Percentiles rank a stretch among this genome's conserved stretches.
These are phyloP conservation scores for Chaetodon auriga DNA, from an alignment of 2,113 vertebrate species.

Conservation along the genomic window DNA sequence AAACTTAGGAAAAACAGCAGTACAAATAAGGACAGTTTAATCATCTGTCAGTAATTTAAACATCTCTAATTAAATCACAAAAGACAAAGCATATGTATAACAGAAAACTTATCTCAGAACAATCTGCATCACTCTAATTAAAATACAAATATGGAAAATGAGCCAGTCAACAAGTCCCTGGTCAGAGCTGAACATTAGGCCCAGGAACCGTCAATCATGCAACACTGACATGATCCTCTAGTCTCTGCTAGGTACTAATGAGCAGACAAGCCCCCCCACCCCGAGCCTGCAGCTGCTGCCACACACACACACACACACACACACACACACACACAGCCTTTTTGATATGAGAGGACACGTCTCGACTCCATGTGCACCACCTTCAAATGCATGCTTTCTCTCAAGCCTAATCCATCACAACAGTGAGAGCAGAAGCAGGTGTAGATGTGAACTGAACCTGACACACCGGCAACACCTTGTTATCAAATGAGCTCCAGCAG, in stretches of 20 bases:
- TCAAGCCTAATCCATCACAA: background rate
- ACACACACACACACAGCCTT: background rate
- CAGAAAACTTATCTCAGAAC: background rate
- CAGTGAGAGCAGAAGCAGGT: background rate
- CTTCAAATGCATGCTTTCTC: background rate
- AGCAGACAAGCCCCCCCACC: slow-evolving; percentile 40
- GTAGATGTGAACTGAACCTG: background rate
- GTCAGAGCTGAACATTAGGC: slow-evolving; percentile 22
- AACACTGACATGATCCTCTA: slow-evolving; percentile 14
- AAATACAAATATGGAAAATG: background rate
- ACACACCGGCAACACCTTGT: slow-evolving; percentile 6
- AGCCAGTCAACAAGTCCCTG: background rate
- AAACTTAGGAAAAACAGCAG: too few relatives aligned
- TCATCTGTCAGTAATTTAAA: too few relatives aligned
- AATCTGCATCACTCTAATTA: slow-evolving; percentile 2
- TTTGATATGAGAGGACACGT: background rate
- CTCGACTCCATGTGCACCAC: slow-evolving; percentile 3
- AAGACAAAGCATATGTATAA: background rate
- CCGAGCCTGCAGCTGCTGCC: slow-evolving; percentile 38
- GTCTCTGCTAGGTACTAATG: slow-evolving; percentile 62
- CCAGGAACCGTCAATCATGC: slow-evolving; percentile 51
- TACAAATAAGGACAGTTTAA: too few relatives aligned
- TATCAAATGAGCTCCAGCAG: slow-evolving; percentile 20
- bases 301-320: slow-evolving; percentile 14
- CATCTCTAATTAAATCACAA: background rate